A percentile compares a stretch with the other conserved stretches of the same genome.
Evolutionary conservation across 1,140 invertebrate species (phyloP).

Genomic region (Planococcus citri): DNA sequence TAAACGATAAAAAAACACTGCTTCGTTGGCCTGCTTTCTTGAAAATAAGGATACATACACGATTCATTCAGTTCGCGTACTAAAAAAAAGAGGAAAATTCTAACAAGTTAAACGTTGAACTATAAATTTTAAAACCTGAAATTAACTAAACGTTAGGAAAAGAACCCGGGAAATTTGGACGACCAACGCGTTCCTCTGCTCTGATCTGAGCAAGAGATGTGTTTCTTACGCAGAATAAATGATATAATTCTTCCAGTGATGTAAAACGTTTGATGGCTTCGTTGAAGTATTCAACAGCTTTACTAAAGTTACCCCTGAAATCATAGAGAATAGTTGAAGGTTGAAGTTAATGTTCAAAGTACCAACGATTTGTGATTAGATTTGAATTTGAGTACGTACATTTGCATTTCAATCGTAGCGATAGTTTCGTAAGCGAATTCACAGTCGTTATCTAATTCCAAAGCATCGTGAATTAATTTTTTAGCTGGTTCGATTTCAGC

Average conservation of each 20-base stretch:
- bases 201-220: not conserved
- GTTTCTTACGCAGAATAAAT: conserved; percentile 8
- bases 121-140: too few species aligned
- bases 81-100: too few species aligned
- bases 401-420: conserved; percentile 9
- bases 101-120: too few species aligned
- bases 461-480: not conserved
- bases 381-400: not conserved
- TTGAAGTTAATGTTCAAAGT: too few species aligned
- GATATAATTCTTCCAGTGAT: not conserved
- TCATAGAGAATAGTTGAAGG: not conserved
- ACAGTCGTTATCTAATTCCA: conserved; percentile 11
- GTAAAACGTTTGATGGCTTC: conserved; percentile 12
- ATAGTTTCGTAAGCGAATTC: conserved; percentile 14
- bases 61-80: too few species aligned
- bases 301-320: conserved; percentile 2
- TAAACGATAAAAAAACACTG: too few species aligned
- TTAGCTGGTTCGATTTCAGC: not conserved
- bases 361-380: too few species aligned
- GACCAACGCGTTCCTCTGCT: conserved; percentile 2
- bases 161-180: not conserved
- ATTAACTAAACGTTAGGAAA: not conserved
- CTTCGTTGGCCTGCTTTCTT: too few species aligned
- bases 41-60: too few species aligned
- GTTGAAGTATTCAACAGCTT: conserved; percentile 9